phyloP scores from a whole-genome alignment of 2,113 vertebrate genomes.

The Formicarius rufipectus region DNA sequence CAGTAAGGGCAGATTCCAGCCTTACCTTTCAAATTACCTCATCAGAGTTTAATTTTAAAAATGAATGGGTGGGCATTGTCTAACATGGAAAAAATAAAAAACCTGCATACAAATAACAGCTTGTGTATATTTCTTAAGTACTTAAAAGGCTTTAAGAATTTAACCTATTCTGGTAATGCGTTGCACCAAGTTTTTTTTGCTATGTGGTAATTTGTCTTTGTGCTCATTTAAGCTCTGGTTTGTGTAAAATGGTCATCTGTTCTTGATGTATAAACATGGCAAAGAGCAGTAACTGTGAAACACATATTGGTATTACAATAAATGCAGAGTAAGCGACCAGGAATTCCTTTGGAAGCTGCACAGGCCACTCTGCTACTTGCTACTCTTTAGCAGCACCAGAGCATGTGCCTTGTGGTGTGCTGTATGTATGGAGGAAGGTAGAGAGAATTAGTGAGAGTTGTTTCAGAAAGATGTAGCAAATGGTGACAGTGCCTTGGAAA shows the following conservation, averaged over 20 bases:
- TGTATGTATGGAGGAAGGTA: background rate
- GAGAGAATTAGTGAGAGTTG: background rate
- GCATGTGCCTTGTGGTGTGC: background rate
- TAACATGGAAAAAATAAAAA: background rate
- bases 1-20: background rate
- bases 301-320: background rate
- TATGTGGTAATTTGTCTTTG: background rate
- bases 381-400: background rate
- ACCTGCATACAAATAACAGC: background rate
- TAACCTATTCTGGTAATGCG: background rate
- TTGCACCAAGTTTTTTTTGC: background rate
- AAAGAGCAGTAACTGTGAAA: slow-evolving; percentile 7
- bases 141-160: background rate
- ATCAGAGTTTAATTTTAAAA: background rate
- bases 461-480: background rate
- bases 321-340: background rate
- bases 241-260: background rate
- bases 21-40: background rate
- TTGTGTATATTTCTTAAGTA: background rate
- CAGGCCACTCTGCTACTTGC: background rate
- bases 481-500: background rate
- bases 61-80: background rate
- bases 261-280: background rate
- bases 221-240: background rate
- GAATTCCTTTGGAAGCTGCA: slow-evolving; percentile 4